Evolutionary conservation across 2,797 vertebrate genomes (phyloP).

Genomic region (Sebastes taczanowskii): DNA sequence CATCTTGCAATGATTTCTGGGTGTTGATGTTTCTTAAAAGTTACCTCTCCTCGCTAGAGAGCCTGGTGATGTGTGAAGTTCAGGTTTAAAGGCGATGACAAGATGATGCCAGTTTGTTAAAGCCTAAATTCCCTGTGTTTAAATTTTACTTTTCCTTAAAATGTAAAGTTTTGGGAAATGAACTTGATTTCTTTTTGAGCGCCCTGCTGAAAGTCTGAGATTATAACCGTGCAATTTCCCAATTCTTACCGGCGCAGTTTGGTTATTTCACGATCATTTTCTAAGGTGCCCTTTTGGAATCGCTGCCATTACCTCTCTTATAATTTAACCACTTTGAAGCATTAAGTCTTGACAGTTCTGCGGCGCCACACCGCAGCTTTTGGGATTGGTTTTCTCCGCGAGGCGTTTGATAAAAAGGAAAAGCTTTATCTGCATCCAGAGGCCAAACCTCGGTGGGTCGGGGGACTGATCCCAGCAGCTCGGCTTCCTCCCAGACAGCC

Average conservation of each 20-base stretch:
- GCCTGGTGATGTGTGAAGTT: neutral
- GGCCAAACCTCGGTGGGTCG: conserved; percentile 17
- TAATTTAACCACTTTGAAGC: conserved; percentile 36
- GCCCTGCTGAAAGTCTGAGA: neutral
- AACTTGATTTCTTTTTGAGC: neutral
- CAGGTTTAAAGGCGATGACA: neutral
- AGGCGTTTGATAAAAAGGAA: conserved; percentile 42
- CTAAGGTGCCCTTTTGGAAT: neutral
- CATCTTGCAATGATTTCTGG: conserved; percentile 22
- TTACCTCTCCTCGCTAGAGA: neutral
- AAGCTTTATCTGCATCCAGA: conserved; percentile 51
- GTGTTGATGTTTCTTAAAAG: neutral
- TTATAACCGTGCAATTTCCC: neutral
- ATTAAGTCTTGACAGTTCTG: conserved; percentile 9
- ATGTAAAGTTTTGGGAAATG: neutral
- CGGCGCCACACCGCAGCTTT: conserved; percentile 16
- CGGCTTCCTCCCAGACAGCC: conserved; percentile 34
- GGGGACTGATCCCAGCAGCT: conserved; percentile 34
- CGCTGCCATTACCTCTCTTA: neutral
- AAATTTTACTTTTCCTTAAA: accelerated
- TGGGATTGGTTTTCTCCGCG: conserved; percentile 40
- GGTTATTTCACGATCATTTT: neutral
- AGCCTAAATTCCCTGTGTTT: neutral
- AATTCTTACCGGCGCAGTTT: neutral
- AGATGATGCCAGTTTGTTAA: neutral